Base-by-base conservation (phyloP, 2,797 vertebrate genomes). In the Enteromius unitaeniatus region DNA sequence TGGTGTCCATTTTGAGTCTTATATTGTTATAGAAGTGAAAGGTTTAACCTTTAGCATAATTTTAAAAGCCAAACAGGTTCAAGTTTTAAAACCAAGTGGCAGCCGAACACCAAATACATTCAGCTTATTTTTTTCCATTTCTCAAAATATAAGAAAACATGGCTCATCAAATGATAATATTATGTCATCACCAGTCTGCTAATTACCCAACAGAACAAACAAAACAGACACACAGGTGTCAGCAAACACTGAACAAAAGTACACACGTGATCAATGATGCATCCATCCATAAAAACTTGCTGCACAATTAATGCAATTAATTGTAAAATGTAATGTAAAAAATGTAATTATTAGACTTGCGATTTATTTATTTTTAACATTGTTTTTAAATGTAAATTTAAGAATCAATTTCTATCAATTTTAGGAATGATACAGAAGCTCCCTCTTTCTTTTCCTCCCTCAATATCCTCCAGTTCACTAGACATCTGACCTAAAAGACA, bases 401-500 rank as follows among this genome's bases (percentile, higher is more conserved):
- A 40, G 4, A 23, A 51, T 62, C 19, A 45, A 28, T 31, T 2
- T 21, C 26, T 23, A 6, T 26, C 10, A 60, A 42, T 40, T 64
- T 23, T 19, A 23, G 28, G 45, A 79, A 67, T 19, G 21, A 26
- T 28, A 26, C 5, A 15, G 26, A 75, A 55, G 6, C 37, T 23
- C 17, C 19, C n/a, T 45, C 8, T 72, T 11, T 64, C 19, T 64
- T 10, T 4, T 60, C 53, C 53, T 45, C 21, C 2, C 40, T 67
- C 17, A 77, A 37, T 47, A 37, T 75, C 70, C 17, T 62, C 40
- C 37, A 19, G 10, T 62, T 47, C 51, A 75, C 68, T 28, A 68
- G 37, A 64, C 77, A 55, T 74, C 73, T 34, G 10, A 17, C 19
- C 78, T 93, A 92, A 93, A 91, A 89, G 91, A 92, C 91, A 93